phyloP scores from a whole-genome alignment of 1,140 invertebrate genomes.

The Himalopsyche phryganea region DNA sequence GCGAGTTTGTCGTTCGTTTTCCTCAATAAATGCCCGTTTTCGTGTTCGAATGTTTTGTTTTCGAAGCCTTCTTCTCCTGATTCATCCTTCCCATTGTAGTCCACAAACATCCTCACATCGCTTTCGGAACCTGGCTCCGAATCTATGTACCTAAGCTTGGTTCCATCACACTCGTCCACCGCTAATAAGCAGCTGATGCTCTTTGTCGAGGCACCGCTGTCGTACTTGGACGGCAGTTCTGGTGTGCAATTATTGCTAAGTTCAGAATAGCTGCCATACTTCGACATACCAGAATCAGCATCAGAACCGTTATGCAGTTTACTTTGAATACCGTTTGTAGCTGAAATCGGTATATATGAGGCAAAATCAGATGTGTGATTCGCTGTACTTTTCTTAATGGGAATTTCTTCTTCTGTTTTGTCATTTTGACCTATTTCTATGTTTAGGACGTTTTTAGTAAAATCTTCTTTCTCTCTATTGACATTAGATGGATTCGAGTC shows the following conservation, averaged over 20 bases:
- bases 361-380: conserved; percentile 56
- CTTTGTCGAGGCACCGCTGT: conserved; percentile 1
- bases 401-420: neutral
- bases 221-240: conserved; percentile 5
- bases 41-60: conserved; percentile 53
- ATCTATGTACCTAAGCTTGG: conserved; percentile 29
- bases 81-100: conserved; percentile 28
- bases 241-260: neutral
- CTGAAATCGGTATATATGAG: conserved; percentile 56
- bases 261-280: conserved; percentile 30
- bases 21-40: conserved; percentile 46
- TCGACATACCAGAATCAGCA: conserved; percentile 11
- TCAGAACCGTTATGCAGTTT: conserved; percentile 11
- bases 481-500: conserved; percentile 36
- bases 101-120: conserved; percentile 23
- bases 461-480: conserved; percentile 32
- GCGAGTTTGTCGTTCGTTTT: conserved; percentile 29
- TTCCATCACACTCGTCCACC: conserved; percentile 30
- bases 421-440: conserved; percentile 42
- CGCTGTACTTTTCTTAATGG: conserved; percentile 40
- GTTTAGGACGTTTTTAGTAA: conserved; percentile 39
- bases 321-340: conserved; percentile 37
- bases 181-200: conserved; percentile 32
- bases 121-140: conserved; percentile 30
- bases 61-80: conserved; percentile 47